Conservation (phyloP, 2,888 invertebrate genomes). For the Macrophya annulata region DNA sequence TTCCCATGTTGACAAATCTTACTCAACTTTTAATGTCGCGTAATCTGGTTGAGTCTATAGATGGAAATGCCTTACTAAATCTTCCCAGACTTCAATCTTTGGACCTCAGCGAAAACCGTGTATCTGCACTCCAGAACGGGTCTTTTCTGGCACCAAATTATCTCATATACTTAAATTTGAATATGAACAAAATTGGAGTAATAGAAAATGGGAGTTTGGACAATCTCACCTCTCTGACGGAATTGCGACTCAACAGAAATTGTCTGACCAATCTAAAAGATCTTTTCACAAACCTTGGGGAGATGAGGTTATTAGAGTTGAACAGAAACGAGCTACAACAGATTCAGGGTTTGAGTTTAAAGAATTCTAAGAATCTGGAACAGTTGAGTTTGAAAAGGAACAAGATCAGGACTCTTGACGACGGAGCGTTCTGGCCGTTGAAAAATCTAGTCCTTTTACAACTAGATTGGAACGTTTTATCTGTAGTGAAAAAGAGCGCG, state of each 20-base stretch:
- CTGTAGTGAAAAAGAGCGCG: slow-evolving; percentile 91
- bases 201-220: slow-evolving; percentile 88
- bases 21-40: slow-evolving; percentile 81
- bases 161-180: slow-evolving; percentile 82
- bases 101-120: slow-evolving; percentile 85
- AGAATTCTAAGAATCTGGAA: slow-evolving; percentile 87
- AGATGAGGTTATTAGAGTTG: slow-evolving; percentile 88
- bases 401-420: slow-evolving; percentile 88
- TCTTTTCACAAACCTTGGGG: slow-evolving; percentile 86
- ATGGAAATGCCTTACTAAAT: slow-evolving; percentile 79
- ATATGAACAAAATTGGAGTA: slow-evolving; percentile 87
- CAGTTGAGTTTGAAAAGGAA: slow-evolving; percentile 91
- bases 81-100: slow-evolving; percentile 82
- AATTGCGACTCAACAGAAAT: slow-evolving; percentile 91
- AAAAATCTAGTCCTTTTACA: slow-evolving; percentile 87
- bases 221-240: slow-evolving; percentile 86
- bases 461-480: slow-evolving; percentile 92
- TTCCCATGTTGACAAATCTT: slow-evolving; percentile 74
- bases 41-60: slow-evolving; percentile 80
- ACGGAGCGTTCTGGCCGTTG: slow-evolving; percentile 95
- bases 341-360: slow-evolving; percentile 91
- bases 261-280: slow-evolving; percentile 86
- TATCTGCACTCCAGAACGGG: slow-evolving; percentile 82
- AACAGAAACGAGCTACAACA: slow-evolving; percentile 91
- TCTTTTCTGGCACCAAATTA: slow-evolving; percentile 83